Conservation (phyloP, 2,888 invertebrate species). For the Acleris emargana region DNA sequence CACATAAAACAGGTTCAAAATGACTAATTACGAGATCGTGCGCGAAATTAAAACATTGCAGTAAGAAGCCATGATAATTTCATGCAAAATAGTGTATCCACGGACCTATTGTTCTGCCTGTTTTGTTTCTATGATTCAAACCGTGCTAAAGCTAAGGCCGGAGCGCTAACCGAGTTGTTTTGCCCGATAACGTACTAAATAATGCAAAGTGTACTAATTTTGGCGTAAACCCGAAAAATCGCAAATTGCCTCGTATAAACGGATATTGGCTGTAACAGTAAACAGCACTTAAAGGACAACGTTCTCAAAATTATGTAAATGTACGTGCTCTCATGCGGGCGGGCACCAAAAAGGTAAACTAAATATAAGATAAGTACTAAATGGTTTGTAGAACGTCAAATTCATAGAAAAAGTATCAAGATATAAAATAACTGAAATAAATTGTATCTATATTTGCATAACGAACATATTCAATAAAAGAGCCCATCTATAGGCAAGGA, state of each 20-base stretch:
- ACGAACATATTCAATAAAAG: no score
- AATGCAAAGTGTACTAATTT: constrained; percentile 31
- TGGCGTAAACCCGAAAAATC: neutral
- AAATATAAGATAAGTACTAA: no score
- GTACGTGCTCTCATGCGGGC: no score
- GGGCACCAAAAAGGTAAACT: no score
- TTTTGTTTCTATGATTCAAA: constrained; percentile 27
- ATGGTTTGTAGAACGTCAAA: no score
- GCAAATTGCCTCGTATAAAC: no score
- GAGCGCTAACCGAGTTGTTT: constrained; percentile 27
- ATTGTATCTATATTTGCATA: no score
- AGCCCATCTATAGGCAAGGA: no score
- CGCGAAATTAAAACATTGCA: neutral
- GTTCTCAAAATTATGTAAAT: no score
- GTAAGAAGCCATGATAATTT: neutral
- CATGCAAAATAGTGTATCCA: constrained; percentile 22
- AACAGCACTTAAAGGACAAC: neutral
- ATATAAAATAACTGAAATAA: no score
- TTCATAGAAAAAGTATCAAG: no score
- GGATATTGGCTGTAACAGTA: neutral
- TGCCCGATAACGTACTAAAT: constrained; percentile 18
- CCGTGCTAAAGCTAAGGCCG: constrained; percentile 5
- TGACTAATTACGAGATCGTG: neutral
- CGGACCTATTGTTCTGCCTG: constrained; percentile 22
- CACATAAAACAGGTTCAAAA: no score